Evolutionary conservation across 2,888 invertebrate genomes (phyloP).

Genomic region (Sinodicranocentrus sp.): DNA sequence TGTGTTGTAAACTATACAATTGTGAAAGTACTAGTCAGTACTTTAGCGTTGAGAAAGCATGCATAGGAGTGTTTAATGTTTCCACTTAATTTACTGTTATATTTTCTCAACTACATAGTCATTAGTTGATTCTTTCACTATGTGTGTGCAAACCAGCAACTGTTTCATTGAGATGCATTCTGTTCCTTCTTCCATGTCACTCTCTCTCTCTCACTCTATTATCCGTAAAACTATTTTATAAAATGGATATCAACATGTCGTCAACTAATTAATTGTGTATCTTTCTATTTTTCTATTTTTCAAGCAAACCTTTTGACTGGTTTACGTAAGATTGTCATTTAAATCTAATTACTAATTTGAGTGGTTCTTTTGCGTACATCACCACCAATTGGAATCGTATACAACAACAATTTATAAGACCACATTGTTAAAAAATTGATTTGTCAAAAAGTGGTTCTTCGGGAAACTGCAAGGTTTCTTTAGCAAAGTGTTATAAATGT

Average conservation of each 20-base stretch:
- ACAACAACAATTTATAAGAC: not conserved
- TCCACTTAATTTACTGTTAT: not conserved
- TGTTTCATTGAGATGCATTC: constrained; percentile 65
- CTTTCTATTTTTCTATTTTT: constrained; percentile 60
- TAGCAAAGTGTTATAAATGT: not conserved
- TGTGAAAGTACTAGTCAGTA: constrained; percentile 1
- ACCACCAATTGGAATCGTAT: not conserved
- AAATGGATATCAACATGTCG: constrained; percentile 13
- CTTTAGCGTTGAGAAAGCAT: constrained; percentile 19
- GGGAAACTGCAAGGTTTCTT: not conserved
- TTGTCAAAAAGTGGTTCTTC: not conserved
- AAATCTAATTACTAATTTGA: constrained; percentile 27
- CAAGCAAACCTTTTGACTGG: constrained; percentile 72
- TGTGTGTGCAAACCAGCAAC: not conserved
- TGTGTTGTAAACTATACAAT: not conserved
- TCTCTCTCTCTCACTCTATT: not conserved
- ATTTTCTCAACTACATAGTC: not conserved
- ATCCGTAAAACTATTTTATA: not conserved
- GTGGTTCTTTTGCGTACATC: not conserved
- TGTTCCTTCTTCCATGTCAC: not conserved
- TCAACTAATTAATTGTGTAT: constrained; percentile 43
- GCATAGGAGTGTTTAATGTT: constrained; percentile 27
- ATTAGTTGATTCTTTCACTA: not conserved
- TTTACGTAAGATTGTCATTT: constrained; percentile 73
- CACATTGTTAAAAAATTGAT: not conserved